A percentile compares a stretch with the other conserved stretches of the same genome.
phyloP scores from a whole-genome alignment of 2,113 vertebrate genomes.

The Phrynosoma platyrhinos region DNA sequence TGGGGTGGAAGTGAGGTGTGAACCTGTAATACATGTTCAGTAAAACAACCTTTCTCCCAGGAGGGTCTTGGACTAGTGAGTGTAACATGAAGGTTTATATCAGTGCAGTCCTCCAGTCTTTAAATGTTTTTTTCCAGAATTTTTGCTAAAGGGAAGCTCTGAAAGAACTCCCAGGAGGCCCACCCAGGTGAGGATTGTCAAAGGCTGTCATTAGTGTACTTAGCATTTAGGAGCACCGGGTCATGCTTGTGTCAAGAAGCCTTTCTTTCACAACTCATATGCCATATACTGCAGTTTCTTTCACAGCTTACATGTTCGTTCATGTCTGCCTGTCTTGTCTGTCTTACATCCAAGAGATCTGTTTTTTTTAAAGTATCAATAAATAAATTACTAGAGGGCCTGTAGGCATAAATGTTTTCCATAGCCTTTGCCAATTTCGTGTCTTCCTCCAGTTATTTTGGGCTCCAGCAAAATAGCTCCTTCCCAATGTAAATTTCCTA shows the following conservation, averaged over 20 bases:
- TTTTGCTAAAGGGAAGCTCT: not conserved
- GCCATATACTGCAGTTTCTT: constrained; percentile 4
- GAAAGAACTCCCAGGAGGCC: not conserved
- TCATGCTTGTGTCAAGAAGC: not conserved
- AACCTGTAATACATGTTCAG: not conserved
- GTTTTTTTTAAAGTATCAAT: constrained; percentile 36
- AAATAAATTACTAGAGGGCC: not conserved
- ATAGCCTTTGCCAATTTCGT: not conserved
- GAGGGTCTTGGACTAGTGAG: not conserved
- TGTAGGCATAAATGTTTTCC: not conserved
- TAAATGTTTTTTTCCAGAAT: not conserved
- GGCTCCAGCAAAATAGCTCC: no score
- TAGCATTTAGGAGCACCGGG: not conserved
- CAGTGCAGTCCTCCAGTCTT: not conserved
- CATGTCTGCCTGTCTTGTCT: not conserved
- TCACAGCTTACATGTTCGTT: not conserved
- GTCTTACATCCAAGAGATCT: constrained; percentile 4
- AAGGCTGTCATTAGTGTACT: accelerated
- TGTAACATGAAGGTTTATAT: not conserved
- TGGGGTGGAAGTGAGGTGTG: not conserved
- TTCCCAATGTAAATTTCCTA: no score
- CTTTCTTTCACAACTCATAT: not conserved
- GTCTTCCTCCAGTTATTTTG: not conserved
- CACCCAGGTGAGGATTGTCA: not conserved
- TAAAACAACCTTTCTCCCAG: constrained; percentile 25